Base-by-base conservation (phyloP, 1,140 invertebrate species). In the Meloidogyne floridensis region DNA sequence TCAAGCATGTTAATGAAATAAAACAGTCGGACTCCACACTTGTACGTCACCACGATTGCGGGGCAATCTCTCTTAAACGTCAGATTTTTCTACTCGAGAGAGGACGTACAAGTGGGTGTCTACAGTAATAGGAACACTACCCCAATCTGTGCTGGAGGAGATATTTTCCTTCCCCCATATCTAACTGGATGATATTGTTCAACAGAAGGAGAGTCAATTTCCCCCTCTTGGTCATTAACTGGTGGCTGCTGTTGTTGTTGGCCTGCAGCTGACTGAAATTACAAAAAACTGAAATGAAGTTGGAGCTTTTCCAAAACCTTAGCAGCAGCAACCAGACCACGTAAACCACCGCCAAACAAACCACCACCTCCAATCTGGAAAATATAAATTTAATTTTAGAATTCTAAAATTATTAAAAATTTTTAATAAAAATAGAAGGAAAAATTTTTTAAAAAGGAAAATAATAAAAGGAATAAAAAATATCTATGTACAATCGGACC, bases 361-460 rank as follows among this genome's bases (percentile, higher is more conserved):
- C 88, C 87, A 59, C 86, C 88, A 59, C 87, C 87, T 15, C 88
- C 87, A 81, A 89, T 85, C 88, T 89, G 65, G 70, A 86, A 82
- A 65, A 75, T 75, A 32, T 32, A 32, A 59, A 65, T n/a, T n/a
- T n/a, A n/a, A n/a, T n/a, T n/a, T n/a, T n/a, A 65, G n/a, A 18
- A 65, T n/a, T n/a, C 0, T 65, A 83, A 51, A 84, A 72, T 9
- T 11, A 65, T 32, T n/a, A 20, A n/a, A 84, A 7, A 8, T 32
- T 32, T 32, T 71, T 80, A 20, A 70, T 74, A 15, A n/a, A 47
- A 83, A 74, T 42, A 4, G 54, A 69, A n/a, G 42, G 18, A 43
- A 70, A 65, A 2, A n/a, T 80, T 13, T 56, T 47, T 32, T 72
- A 83, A 76, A 79, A 42, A 15, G 18, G 53, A n/a, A 65, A 80